Base-by-base conservation (phyloP, 92 coral and sea anemone species). In the Paramuricea clavata region DNA sequence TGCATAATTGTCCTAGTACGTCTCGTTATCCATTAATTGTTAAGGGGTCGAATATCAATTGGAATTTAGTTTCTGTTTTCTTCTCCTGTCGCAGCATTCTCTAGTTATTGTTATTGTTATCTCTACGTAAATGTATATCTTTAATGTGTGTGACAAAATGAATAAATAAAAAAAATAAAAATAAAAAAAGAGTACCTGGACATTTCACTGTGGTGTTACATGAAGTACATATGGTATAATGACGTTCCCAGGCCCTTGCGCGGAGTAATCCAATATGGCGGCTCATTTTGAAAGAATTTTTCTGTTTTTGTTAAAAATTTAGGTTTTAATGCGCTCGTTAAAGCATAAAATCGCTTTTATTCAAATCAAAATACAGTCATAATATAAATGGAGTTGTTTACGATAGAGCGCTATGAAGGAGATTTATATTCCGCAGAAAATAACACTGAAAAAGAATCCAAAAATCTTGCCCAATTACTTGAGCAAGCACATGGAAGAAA, bases 351-450 rank as follows among this genome's bases (percentile, higher is more conserved):
- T 6, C 33, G 68, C 30, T 28, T 11, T 22, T 22, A 60, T 31
- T n/a, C 0, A 17, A 4, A 17, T 10, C n/a, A 10, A 3, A 35
- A 39, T 5, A 30, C 6, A 69, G 34, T 7, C 6, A 0, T 69
- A 12, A 1, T 33, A 31, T 36, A 60, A 25, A 95, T 95, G 98
- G 97, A 93, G 85, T 94, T 95, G 27, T 95, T 95, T 73, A 81
- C 83, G 17, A 89, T 95, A 8, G 90, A 95, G 33, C 92, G 98
- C 32, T 95, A 90, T 69, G 87, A 91, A 93, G 98, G 95, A 49
- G 97, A 93, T 26, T 30, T 43, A 49, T 32, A 6, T 9, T 76
- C 68, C 16, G 17, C 82, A 0, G 82, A 49, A 32, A 12, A 76
- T 27, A 76, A 28, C 67, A 32, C 82, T 12, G 67, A 31, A 3